These are phyloP conservation scores for Coccyzus lansbergi DNA, from an alignment of 2,797 vertebrate species.

Conservation along the genomic window DNA sequence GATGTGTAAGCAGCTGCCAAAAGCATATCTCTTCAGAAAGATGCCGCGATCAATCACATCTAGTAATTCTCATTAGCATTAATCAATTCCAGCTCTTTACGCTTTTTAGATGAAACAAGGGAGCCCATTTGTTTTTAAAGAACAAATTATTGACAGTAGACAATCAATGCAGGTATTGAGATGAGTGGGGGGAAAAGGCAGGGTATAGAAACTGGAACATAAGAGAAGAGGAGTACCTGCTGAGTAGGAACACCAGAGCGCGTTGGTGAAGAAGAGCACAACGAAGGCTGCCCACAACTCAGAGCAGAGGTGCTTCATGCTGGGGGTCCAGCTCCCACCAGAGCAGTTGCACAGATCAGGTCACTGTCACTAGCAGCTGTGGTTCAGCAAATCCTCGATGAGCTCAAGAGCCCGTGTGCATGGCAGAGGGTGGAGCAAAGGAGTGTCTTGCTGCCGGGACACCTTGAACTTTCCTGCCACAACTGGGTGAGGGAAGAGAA, in stretches of 20 bases:
- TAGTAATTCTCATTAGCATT: background rate
- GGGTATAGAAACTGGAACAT: background rate
- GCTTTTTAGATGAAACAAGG: background rate
- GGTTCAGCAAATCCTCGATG: background rate
- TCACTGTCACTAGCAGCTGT: background rate
- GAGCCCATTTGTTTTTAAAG: background rate
- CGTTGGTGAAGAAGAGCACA: constrained; percentile 7
- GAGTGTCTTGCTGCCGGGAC: constrained; percentile 39
- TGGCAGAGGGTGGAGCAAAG: constrained; percentile 75
- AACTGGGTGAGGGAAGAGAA: background rate
- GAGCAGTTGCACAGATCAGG: fast-evolving
- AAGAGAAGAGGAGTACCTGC: constrained; percentile 66
- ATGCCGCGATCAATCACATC: background rate
- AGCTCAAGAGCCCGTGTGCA: background rate
- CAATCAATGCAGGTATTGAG: background rate
- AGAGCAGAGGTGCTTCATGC: background rate
- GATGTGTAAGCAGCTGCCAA: background rate
- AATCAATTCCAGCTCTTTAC: background rate
- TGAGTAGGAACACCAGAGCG: background rate
- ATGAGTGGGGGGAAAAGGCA: background rate
- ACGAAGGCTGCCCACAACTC: background rate
- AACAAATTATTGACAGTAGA: background rate
- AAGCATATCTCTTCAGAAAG: background rate
- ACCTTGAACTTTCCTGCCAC: constrained; percentile 38
- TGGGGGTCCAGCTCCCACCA: background rate